These are phyloP conservation scores for Drosophila barbarae DNA, from an alignment of 2,888 invertebrate genomes.

Conservation along the genomic window DNA sequence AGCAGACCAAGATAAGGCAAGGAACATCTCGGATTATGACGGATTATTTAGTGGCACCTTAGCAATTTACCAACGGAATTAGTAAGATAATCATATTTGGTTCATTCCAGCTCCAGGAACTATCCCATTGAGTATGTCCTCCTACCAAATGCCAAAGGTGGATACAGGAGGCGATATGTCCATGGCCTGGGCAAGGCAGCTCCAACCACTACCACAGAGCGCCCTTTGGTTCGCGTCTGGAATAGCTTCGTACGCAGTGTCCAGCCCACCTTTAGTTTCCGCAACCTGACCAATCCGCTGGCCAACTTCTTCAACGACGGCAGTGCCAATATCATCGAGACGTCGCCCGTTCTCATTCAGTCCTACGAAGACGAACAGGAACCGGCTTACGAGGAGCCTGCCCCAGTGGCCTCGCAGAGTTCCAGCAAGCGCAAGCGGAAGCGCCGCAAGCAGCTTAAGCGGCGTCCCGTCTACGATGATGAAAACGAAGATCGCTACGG, in stretches of 20 bases:
- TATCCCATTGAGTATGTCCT: constrained; percentile 45
- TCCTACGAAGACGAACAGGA: constrained; percentile 9
- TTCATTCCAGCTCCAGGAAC: constrained; percentile 3
- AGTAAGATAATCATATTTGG: background rate
- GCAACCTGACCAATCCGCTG: constrained; percentile 70
- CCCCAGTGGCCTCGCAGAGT: constrained; percentile 15
- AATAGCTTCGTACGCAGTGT: constrained; percentile 68
- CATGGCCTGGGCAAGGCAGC: constrained; percentile 25
- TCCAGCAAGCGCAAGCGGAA: constrained; percentile 53
- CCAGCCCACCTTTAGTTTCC: constrained; percentile 62
- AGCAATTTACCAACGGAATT: background rate
- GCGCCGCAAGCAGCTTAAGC: constrained; percentile 56
- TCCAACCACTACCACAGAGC: constrained; percentile 49
- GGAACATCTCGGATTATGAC: background rate
- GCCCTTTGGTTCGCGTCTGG: constrained; percentile 67
- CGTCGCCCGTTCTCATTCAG: constrained; percentile 47
- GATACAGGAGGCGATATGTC: constrained; percentile 37
- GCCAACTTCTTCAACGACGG: constrained; percentile 67
- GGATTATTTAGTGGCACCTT: background rate
- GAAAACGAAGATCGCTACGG: constrained; percentile 42
- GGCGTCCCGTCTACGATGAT: constrained; percentile 35
- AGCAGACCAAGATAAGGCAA: constrained; percentile 38
- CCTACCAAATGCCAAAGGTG: constrained; percentile 19
- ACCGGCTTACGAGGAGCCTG: constrained; percentile 11
- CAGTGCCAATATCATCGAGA: constrained; percentile 60